A percentile compares a stretch with the other conserved stretches of the same genome.
Evolutionary conservation across 2,888 invertebrate genomes (phyloP).

Genomic region (Ptychoptera albimana): DNA sequence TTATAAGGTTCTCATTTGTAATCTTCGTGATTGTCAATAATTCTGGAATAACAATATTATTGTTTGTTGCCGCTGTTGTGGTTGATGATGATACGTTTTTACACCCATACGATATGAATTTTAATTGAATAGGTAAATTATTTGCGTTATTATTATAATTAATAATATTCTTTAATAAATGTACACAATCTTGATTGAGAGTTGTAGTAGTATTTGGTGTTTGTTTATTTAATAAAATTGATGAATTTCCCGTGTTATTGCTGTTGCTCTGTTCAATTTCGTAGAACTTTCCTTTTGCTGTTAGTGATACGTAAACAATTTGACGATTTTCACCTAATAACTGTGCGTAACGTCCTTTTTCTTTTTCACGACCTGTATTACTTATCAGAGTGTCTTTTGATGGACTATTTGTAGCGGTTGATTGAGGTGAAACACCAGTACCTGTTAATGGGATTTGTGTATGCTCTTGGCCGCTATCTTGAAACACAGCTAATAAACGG

Average conservation of each 20-base stretch:
- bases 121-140: conserved; percentile 23
- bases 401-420: no score
- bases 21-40: conserved; percentile 24
- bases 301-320: conserved; percentile 54
- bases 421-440: no score
- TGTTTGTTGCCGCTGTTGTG: neutral
- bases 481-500: conserved; percentile 56
- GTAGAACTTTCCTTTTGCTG: conserved; percentile 60
- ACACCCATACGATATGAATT: conserved; percentile 22
- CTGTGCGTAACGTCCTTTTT: conserved; percentile 49
- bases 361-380: conserved; percentile 24
- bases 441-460: no score
- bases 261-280: conserved; percentile 41
- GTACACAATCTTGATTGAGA: conserved; percentile 28
- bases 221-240: conserved; percentile 6
- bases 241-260: conserved; percentile 7
- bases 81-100: neutral
- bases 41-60: conserved; percentile 20
- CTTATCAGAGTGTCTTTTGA: neutral
- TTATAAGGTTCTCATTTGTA: conserved; percentile 27
- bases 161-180: conserved; percentile 9
- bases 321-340: conserved; percentile 57
- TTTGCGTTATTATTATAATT: conserved; percentile 11
- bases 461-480: conserved; percentile 35
- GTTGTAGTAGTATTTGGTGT: conserved; percentile 14